Conservation (phyloP, 2,113 vertebrate species). For the Herpetotheres cachinnans region DNA sequence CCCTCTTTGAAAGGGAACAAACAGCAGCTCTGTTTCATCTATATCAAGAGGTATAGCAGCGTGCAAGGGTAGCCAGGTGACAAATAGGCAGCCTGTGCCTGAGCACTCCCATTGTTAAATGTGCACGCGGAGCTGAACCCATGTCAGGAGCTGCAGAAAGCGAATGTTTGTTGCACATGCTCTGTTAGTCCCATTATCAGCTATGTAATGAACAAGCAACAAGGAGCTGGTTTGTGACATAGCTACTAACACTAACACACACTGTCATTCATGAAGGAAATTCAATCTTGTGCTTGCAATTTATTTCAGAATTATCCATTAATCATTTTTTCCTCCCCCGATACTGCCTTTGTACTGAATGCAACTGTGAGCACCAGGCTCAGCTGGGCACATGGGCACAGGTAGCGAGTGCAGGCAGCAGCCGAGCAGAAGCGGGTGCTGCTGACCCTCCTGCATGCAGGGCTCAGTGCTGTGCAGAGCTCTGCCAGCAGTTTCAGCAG, state of each 20-base stretch:
- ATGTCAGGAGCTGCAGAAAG: not conserved
- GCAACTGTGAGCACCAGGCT: fast-evolving
- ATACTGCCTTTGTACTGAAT: not conserved
- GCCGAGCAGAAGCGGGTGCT: not conserved
- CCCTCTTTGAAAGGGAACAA: not conserved
- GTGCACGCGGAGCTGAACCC: fast-evolving
- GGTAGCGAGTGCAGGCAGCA: fast-evolving
- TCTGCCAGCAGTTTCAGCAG: not conserved
- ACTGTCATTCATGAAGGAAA: not conserved
- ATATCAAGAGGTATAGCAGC: not conserved
- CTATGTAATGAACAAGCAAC: not conserved
- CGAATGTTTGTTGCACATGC: not conserved
- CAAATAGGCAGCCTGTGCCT: not conserved
- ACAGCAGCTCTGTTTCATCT: not conserved
- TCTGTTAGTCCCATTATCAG: not conserved
- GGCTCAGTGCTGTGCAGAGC: not conserved
- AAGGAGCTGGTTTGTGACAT: constrained; percentile 25
- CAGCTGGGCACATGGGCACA: not conserved
- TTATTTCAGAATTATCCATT: not conserved
- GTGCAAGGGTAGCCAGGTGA: constrained; percentile 24
- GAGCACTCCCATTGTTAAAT: not conserved
- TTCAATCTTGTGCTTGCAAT: not conserved
- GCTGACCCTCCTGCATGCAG: not conserved
- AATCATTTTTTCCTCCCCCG: not conserved
- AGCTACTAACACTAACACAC: not conserved